phyloP scores from a whole-genome alignment of 2,888 invertebrate genomes.

The Antheraea yamamai region DNA sequence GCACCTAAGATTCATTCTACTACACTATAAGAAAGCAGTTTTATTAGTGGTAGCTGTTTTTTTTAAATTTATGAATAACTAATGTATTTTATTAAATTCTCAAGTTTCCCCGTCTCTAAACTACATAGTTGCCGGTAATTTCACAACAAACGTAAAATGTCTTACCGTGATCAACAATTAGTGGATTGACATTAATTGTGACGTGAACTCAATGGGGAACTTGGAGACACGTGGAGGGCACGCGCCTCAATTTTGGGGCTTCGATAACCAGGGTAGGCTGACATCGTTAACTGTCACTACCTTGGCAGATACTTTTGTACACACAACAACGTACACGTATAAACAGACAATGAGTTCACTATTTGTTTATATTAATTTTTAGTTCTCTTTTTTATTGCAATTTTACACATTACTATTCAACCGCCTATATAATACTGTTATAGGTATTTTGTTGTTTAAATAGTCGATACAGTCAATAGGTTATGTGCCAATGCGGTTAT shows the following conservation, averaged over 20 bases:
- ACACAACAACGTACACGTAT: neutral
- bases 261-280: slow-evolving; percentile 40
- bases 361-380: no score
- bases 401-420: no score
- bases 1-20: no score
- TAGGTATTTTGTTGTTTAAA: no score
- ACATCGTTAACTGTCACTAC: slow-evolving; percentile 30
- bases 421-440: no score
- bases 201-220: slow-evolving; percentile 40
- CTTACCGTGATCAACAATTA: slow-evolving; percentile 65
- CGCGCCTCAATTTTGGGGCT: slow-evolving; percentile 55
- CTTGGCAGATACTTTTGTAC: neutral
- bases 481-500: no score
- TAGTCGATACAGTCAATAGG: no score
- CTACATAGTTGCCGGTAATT: slow-evolving; percentile 13
- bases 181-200: slow-evolving; percentile 67
- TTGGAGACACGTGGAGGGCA: slow-evolving; percentile 59
- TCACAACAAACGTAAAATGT: slow-evolving; percentile 38
- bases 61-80: neutral
- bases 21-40: no score
- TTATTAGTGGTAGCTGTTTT: neutral
- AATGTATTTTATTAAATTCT: neutral
- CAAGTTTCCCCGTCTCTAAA: neutral
- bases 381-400: no score
- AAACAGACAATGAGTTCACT: neutral